phyloP scores from a whole-genome alignment of 2,888 invertebrate species.

The Noctua fimbriata region DNA sequence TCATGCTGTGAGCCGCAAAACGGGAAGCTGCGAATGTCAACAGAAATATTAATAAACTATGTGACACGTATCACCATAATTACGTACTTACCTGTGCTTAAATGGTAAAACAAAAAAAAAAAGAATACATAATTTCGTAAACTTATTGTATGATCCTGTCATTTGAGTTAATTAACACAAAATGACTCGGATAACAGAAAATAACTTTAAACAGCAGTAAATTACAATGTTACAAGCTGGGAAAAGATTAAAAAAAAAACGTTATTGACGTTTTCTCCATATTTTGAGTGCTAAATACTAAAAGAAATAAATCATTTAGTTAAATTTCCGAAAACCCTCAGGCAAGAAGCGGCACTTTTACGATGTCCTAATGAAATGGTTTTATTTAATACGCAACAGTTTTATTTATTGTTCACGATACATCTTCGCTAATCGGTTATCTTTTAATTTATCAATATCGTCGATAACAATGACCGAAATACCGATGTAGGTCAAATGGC shows the following conservation, averaged over 20 bases:
- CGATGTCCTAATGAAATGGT: slow-evolving; percentile 68
- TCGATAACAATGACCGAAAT: slow-evolving; percentile 63
- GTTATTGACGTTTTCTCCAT: slow-evolving; percentile 14
- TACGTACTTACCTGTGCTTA: slow-evolving; percentile 28
- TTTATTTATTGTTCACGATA: slow-evolving; percentile 76
- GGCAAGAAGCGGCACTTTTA: slow-evolving; percentile 67
- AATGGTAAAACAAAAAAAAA: slow-evolving; percentile 17
- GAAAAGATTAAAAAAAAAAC: not conserved
- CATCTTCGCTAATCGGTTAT: slow-evolving; percentile 78
- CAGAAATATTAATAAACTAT: slow-evolving; percentile 61
- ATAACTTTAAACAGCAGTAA: slow-evolving; percentile 14
- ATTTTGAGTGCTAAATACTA: slow-evolving; percentile 31
- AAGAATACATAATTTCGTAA: slow-evolving; percentile 18
- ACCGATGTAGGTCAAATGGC: slow-evolving; percentile 52
- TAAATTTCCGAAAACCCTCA: slow-evolving; percentile 49
- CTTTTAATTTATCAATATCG: slow-evolving; percentile 72
- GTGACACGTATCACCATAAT: slow-evolving; percentile 40
- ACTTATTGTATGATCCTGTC: slow-evolving; percentile 45
- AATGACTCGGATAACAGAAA: slow-evolving; percentile 23
- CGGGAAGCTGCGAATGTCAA: slow-evolving; percentile 66
- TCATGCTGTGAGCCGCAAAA: slow-evolving; percentile 63
- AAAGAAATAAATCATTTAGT: slow-evolving; percentile 40
- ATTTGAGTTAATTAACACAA: slow-evolving; percentile 48
- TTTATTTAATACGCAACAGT: slow-evolving; percentile 71
- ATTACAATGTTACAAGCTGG: not conserved